phyloP scores from a whole-genome alignment of 2,888 invertebrate species.

The Lissonota sp. region DNA sequence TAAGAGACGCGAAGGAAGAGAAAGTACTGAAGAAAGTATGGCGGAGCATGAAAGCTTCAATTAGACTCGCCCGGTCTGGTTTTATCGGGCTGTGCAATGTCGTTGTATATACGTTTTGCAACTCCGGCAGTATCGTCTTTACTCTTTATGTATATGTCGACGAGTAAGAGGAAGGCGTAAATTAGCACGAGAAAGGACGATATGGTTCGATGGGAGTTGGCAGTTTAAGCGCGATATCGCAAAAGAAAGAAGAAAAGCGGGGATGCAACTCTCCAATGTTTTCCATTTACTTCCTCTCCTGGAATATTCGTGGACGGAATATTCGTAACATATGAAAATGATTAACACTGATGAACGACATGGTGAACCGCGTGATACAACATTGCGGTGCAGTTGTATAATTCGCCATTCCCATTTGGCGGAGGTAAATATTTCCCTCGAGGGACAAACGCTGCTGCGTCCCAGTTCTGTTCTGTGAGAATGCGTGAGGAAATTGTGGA shows the following conservation, averaged over 20 bases:
- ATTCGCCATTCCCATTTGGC: constrained; percentile 36
- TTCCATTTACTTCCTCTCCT: constrained; percentile 58
- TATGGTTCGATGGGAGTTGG: constrained; percentile 14
- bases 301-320: background rate
- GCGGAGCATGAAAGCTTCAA: constrained; percentile 60
- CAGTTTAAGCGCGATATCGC: background rate
- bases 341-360: background rate
- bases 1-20: background rate
- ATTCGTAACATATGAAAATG: background rate
- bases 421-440: constrained; percentile 32
- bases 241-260: constrained; percentile 12
- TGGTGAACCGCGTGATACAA: background rate
- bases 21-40: constrained; percentile 8
- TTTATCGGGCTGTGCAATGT: constrained; percentile 49
- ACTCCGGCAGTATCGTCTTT: constrained; percentile 27
- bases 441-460: constrained; percentile 7
- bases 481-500: background rate
- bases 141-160: background rate
- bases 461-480: constrained; percentile 8
- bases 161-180: constrained; percentile 47
- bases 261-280: constrained; percentile 50
- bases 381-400: constrained; percentile 22
- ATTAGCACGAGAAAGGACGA: constrained; percentile 51
- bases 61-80: constrained; percentile 61
- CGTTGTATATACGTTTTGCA: constrained; percentile 36